These are phyloP conservation scores for Tetheella fluctuosa DNA, from an alignment of 2,888 invertebrate genomes.

Conservation along the genomic window DNA sequence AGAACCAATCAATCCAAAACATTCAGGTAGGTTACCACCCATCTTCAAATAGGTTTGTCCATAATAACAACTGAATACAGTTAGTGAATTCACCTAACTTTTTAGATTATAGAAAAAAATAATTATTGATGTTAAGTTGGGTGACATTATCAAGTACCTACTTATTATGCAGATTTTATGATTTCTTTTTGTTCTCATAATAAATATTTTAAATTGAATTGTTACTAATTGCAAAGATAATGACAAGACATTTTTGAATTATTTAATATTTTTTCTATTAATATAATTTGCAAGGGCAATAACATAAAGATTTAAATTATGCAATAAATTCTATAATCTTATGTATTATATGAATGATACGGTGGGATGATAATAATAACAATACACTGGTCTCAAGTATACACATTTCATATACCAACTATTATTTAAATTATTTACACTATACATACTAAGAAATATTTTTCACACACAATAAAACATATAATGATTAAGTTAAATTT, in stretches of 20 bases:
- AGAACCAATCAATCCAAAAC: no score
- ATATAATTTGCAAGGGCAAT: constrained; percentile 7
- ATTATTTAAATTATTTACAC: neutral
- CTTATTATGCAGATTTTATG: no score
- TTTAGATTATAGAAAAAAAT: neutral
- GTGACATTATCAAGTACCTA: neutral
- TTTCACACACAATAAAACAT: neutral
- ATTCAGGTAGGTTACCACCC: no score
- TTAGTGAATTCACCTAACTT: no score
- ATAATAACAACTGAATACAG: no score
- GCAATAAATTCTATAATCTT: constrained; percentile 1
- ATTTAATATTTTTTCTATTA: neutral
- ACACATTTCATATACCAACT: neutral
- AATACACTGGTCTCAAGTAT: constrained; percentile 7
- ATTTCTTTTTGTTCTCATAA: no score
- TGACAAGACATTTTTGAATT: neutral
- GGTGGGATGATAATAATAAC: constrained; percentile 3
- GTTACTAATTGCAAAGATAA: neutral
- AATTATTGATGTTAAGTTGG: neutral
- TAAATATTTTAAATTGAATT: neutral
- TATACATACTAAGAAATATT: neutral
- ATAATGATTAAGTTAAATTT: constrained; percentile 4
- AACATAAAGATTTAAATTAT: neutral
- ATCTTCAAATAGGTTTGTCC: no score
- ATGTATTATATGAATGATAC: neutral